These are phyloP conservation scores for Periparus ater DNA, from an alignment of 2,797 vertebrate genomes.

Conservation along the genomic window DNA sequence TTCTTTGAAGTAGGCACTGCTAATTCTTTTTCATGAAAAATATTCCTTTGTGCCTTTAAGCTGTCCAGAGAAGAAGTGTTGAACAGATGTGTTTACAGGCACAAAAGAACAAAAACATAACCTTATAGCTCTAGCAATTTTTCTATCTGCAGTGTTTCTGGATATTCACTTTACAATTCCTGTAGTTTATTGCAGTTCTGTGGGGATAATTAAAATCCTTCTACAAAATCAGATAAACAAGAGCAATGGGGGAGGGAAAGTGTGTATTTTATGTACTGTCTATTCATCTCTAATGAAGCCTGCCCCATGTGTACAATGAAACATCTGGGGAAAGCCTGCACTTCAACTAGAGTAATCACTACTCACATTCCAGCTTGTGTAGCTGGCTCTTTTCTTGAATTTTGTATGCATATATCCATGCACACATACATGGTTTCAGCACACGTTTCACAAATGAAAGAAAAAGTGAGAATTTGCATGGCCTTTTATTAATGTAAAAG, in stretches of 20 bases:
- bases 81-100: constrained; percentile 13
- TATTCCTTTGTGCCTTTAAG: not conserved
- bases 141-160: not conserved
- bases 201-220: constrained; percentile 31
- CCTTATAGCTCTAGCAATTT: not conserved
- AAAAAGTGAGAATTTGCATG: not conserved
- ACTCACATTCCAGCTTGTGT: not conserved
- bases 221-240: constrained; percentile 39
- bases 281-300: not conserved
- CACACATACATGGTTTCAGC: not conserved
- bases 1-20: not conserved
- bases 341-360: not conserved
- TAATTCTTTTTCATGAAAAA: not conserved
- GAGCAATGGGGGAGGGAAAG: not conserved
- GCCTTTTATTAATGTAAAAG: not conserved
- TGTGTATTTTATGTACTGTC: not conserved
- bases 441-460: not conserved
- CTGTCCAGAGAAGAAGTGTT: not conserved
- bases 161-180: not conserved
- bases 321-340: constrained; percentile 22
- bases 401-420: not conserved
- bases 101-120: not conserved
- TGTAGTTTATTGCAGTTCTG: not conserved
- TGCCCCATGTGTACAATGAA: not conserved
- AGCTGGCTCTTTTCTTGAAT: not conserved